Evolutionary conservation across 2,797 vertebrate genomes (phyloP), one percentile per base, ranked within the genome.

Genomic region (Hypotaenidia okinawae): DNA sequence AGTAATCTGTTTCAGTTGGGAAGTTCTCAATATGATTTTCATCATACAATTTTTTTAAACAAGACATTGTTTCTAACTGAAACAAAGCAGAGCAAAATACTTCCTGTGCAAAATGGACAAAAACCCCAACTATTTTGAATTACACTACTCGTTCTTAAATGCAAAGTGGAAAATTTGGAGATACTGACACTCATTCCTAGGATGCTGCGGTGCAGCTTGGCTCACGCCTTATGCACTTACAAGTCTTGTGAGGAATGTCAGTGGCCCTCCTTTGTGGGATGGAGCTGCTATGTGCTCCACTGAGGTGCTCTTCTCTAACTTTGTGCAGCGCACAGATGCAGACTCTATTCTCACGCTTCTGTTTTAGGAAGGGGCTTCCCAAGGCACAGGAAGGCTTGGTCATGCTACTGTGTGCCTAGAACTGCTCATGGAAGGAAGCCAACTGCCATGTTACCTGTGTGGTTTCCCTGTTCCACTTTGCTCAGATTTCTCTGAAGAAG

Each of bases 21-120:
- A 90, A 85, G 54, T 68, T 84, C 64, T 92, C 57, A 55, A 35
- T 33, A 64, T 21, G 7, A 30, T 82, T 94, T 88, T 78, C 68
- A 43, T 84, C 10, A 32, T 43, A 19, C 0, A 2, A 14, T 28
- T 23, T 28, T 67, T 51, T 86, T 79, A 12, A 0, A 47, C 28
- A 75, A 52, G 27, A 17, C 10, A 16, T 66, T 68, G 18, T 83
- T 90, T 90, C 78, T 87, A 47, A 67, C 35, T 62, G n/a, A 92
- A 93, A 90, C 19, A 83, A 84, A 91, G n/a, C 21, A 58, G 14
- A 93, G 7, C 49, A 77, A 76, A 95, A 61, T 22, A 18, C 66
- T 73, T 92, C 21, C 47, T 63, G 84, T 66, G 35, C 28, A 81
- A 95, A 86, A 54, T 14, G 45, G 35, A n/a, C 52, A 32, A 49